Evolutionary conservation across 2,113 vertebrate species (phyloP), one percentile per base, ranked within the genome.

Genomic region (Oxyruncus cristatus): DNA sequence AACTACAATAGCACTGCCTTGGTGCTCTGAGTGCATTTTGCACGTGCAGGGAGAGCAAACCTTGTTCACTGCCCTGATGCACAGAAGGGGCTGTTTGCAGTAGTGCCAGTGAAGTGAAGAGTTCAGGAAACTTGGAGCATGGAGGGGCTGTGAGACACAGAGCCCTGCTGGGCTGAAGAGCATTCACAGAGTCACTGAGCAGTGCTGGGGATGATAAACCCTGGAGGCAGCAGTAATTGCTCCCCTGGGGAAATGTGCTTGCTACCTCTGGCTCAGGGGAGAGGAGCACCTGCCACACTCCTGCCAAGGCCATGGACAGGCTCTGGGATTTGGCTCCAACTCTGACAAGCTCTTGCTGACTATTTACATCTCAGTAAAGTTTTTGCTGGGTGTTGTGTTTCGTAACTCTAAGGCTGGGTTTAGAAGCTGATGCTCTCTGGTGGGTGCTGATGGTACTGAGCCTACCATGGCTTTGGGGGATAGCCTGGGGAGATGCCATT

Each of bases 391-490:
- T 33, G 6, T 18, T 56, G 35, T 33, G 50, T 73, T 88, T 83
- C 7, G 6, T 37, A 0, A 0, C 55, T 73, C 23, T 4, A 6
- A 14, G 19, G 18, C 26, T 53, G 28, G 5, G 16, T 68, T 39
- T 39, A 42, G 73, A 52, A 44, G 41, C 32, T 68, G 82, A 5
- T 55, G 23, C 46, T 78, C 1, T 0, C n/a, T 70, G 41, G 8
- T 58, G 50, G 8, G 47, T 37, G 15, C 49, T 50, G 50, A 52
- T 28, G 47, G 23, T 30, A 3, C 52, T 44, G 76, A 58, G 76
- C 62, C 49, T 56, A 1, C 35, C 10, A 3, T 37, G 53, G 56
- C 42, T 81, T 67, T 73, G 62, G 24, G 42, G 53, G 59, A 8
- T n/a, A 55, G 47, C 3, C 49, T 5, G 5, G 49, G 23, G 49